phyloP scores from a whole-genome alignment of 2,113 vertebrate species.

The Oxyura jamaicensis region DNA sequence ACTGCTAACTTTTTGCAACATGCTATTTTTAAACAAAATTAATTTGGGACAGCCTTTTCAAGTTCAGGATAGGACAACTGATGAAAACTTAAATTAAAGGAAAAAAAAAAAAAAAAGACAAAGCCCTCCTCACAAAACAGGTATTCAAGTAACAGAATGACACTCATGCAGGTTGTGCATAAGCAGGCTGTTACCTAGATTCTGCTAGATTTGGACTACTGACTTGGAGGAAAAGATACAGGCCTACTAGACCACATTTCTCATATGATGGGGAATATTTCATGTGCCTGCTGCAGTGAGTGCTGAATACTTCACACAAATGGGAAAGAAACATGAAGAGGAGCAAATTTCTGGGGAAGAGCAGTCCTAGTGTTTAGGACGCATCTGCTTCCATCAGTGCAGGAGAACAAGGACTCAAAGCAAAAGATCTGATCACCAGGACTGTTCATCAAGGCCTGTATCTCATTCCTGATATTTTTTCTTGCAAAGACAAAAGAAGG shows the following conservation, averaged over 20 bases:
- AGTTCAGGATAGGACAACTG: not conserved
- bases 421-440: not conserved
- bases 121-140: not conserved
- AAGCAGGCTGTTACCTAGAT: not conserved
- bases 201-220: not conserved
- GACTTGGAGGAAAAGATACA: not conserved
- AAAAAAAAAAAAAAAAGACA: not conserved
- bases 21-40: not conserved
- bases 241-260: not conserved
- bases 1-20: not conserved
- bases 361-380: not conserved
- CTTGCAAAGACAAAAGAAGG: not conserved
- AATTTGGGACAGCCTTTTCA: not conserved
- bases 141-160: not conserved
- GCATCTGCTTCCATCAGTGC: not conserved
- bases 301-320: not conserved
- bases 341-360: not conserved
- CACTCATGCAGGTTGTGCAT: not conserved
- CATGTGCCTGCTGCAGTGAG: not conserved
- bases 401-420: not conserved
- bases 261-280: fast-evolving
- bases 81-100: not conserved
- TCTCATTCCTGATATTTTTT: not conserved
- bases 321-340: not conserved
- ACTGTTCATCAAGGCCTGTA: not conserved